Conservation (phyloP, 2,888 invertebrate genomes). For the Ectemnius cavifrons region DNA sequence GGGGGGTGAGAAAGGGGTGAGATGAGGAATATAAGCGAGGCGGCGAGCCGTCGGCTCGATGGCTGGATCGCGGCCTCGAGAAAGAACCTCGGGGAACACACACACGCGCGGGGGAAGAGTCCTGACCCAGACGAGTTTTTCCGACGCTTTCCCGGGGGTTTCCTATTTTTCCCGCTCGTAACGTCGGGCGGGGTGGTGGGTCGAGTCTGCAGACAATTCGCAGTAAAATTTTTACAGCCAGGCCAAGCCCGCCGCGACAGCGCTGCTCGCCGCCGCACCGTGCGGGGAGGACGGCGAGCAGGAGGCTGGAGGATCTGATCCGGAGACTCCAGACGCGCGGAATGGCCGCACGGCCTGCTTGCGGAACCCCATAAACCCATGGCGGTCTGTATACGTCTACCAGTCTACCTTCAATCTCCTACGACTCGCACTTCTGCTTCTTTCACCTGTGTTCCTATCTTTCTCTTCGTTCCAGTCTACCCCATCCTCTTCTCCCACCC, state of each 20-base stretch:
- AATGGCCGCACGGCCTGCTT: constrained; percentile 69
- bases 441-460: no score
- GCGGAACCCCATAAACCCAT: constrained; percentile 74
- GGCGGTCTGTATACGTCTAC: constrained; percentile 54
- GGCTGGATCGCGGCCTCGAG: neutral
- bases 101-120: constrained; percentile 27
- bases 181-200: constrained; percentile 63
- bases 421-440: constrained; percentile 23
- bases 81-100: neutral
- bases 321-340: constrained; percentile 68
- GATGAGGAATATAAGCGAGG: neutral
- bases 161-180: constrained; percentile 76
- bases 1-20: neutral
- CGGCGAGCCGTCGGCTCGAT: neutral
- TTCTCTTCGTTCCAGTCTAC: no score
- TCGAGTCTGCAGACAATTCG: constrained; percentile 77
- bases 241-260: constrained; percentile 55
- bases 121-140: constrained; percentile 76
- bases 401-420: constrained; percentile 64
- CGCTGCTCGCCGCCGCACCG: constrained; percentile 8
- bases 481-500: no score
- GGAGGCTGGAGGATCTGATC: constrained; percentile 25
- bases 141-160: constrained; percentile 67
- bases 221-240: constrained; percentile 77
- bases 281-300: constrained; percentile 29